A percentile compares a stretch with the other conserved stretches of the same genome.
phyloP scores from a whole-genome alignment of 2,797 vertebrate genomes.

The Bufotes viridis region DNA sequence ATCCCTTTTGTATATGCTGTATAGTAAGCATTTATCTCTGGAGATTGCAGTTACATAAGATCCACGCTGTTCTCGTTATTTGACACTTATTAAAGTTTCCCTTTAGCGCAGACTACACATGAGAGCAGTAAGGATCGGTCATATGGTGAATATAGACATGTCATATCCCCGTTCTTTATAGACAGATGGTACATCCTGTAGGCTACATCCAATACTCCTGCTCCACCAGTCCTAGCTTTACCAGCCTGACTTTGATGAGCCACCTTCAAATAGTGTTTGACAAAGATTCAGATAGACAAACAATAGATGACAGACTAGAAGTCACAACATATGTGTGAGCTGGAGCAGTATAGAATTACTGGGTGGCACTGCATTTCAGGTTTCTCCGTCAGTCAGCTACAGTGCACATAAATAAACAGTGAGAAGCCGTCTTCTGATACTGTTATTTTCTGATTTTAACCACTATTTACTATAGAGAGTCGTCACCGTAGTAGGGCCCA shows the following conservation, averaged over 20 bases:
- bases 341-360: slow-evolving; percentile 39
- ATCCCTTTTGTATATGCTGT: too few relatives aligned
- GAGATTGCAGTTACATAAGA: neutral
- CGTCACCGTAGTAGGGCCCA: slow-evolving; percentile 54
- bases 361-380: neutral
- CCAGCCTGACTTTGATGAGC: slow-evolving; percentile 40
- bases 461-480: slow-evolving; percentile 24
- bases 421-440: neutral
- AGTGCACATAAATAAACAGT: slow-evolving; percentile 3
- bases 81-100: neutral
- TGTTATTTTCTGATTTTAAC: slow-evolving; percentile 28
- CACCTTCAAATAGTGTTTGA: slow-evolving; percentile 48
- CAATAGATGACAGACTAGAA: slow-evolving; percentile 40
- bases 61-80: neutral
- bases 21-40: too few relatives aligned
- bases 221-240: slow-evolving; percentile 24
- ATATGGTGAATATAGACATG: slow-evolving; percentile 28
- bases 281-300: slow-evolving; percentile 44
- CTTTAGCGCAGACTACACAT: neutral
- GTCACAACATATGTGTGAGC: slow-evolving; percentile 3
- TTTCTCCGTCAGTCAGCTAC: slow-evolving; percentile 7
- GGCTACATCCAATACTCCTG: slow-evolving; percentile 17
- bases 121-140: neutral
- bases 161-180: neutral
- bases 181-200: slow-evolving; percentile 48